phyloP scores from a whole-genome alignment of 2,113 vertebrate genomes.

The Cyprichromis sp. region DNA sequence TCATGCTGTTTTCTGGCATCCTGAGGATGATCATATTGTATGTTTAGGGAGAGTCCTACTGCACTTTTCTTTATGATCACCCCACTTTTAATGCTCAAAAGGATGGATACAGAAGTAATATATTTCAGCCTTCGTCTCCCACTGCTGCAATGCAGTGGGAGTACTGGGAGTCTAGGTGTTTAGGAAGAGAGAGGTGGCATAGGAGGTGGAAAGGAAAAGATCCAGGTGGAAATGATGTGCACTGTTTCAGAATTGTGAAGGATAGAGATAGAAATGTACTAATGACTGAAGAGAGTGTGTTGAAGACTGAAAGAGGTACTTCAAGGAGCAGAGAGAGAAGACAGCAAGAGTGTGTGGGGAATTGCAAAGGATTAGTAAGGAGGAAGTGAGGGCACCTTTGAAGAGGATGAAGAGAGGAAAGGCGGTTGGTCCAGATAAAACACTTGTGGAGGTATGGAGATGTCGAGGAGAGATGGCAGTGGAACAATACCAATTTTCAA shows the following conservation, averaged over 20 bases:
- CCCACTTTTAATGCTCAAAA: neutral
- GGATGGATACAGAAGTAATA: neutral
- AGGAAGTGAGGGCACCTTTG: neutral
- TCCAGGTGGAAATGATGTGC: neutral
- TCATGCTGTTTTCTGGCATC: neutral
- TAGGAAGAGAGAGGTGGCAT: neutral
- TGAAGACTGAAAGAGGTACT: neutral
- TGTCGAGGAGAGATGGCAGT: neutral
- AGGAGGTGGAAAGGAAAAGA: neutral
- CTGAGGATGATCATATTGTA: neutral
- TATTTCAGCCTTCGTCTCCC: neutral
- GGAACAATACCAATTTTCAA: neutral
- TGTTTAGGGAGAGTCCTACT: neutral
- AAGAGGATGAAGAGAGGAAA: neutral
- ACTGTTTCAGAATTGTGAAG: neutral
- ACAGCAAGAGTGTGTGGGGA: neutral
- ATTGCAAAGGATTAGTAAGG: neutral
- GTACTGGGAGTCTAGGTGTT: neutral
- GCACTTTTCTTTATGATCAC: neutral
- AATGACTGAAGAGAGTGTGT: neutral
- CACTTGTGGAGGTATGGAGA: neutral
- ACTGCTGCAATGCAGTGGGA: neutral
- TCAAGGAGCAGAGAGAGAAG: neutral
- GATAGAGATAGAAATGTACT: neutral
- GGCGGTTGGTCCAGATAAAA: neutral